Evolutionary conservation across 2,113 vertebrate species (phyloP), one percentile per base, ranked within the genome.

Genomic region (Noturus placidus): DNA sequence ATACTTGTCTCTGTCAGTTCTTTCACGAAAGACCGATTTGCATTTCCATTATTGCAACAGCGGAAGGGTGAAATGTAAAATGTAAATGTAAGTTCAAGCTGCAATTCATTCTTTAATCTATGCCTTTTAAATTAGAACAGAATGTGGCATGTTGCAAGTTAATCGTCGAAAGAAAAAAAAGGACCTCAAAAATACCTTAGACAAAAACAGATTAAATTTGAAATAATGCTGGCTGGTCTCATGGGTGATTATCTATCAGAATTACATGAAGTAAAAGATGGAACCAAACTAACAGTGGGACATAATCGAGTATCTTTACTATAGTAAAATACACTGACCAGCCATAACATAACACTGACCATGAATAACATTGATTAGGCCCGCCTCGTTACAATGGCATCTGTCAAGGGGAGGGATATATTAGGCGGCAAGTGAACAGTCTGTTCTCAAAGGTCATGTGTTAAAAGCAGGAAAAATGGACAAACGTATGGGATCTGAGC

Each of bases 21-120:
- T 63, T 65, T 80, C 77, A 78, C n/a, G 42, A 30, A 80, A 74
- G 22, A 38, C 46, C 54, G 15, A 87, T 77, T 76, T 54, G 52
- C 67, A 63, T 77, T 46, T 63, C 30, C 46, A 77, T 86, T 50
- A 86, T n/a, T n/a, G 69, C 61, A 38, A 80, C 50, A 67, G 61
- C 46, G 79, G 42, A 10, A 50, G 35, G 42, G 19, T 27, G 42
- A 86, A 86, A 30, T 1, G 14, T 19, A 80, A 22, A n/a, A 56
- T 1, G n/a, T 46, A 6, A 7, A 6, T 42, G 42, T 6, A 46
- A 46, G 42, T 77, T 67, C 56, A 80, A 76, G 10, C 42, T 54
- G 42, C 4, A 52, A 35, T 4, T 38, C 25, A 30, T 86, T 35
- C 25, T 52, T 54, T 57, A 74, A 72, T 22, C 38, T n/a, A 77